These are phyloP conservation scores for Eunapius fragilis DNA, from an alignment of 37 sponge, comb jelly and placozoan genomes.

Conservation along the genomic window DNA sequence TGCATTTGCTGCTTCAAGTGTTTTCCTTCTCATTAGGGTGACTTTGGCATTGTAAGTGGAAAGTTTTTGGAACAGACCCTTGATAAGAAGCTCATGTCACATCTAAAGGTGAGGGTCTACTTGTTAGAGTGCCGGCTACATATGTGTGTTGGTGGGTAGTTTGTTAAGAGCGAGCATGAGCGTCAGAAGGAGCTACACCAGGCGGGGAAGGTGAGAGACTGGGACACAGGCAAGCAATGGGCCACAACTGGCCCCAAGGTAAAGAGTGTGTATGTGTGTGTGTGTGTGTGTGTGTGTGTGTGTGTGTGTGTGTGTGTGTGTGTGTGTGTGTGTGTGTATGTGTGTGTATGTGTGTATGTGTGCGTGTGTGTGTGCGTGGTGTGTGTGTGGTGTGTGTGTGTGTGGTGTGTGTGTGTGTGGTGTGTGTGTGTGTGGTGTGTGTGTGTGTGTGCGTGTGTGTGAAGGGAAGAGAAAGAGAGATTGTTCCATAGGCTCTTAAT, in stretches of 20 bases:
- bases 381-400: background rate
- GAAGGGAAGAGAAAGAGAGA: no score
- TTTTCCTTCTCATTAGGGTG: background rate
- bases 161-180: constrained; percentile 82
- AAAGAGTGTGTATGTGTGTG: constrained; percentile 26
- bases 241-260: constrained; percentile 34
- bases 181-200: constrained; percentile 57
- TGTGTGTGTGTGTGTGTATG: background rate
- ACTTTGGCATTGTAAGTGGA: constrained; percentile 50
- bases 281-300: background rate
- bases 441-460: no score
- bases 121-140: background rate
- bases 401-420: no score
- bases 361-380: background rate
- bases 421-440: background rate
- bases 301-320: constrained; percentile 2
- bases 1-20: no score
- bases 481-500: no score
- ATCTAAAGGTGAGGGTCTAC: constrained; percentile 64
- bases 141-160: background rate
- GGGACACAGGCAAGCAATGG: constrained; percentile 74
- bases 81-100: constrained; percentile 96
- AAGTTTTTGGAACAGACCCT: constrained; percentile 84
- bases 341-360: background rate
- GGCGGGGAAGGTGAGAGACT: constrained; percentile 35